phyloP scores from a whole-genome alignment of 2,113 vertebrate genomes.

The Pterocles orientalis region DNA sequence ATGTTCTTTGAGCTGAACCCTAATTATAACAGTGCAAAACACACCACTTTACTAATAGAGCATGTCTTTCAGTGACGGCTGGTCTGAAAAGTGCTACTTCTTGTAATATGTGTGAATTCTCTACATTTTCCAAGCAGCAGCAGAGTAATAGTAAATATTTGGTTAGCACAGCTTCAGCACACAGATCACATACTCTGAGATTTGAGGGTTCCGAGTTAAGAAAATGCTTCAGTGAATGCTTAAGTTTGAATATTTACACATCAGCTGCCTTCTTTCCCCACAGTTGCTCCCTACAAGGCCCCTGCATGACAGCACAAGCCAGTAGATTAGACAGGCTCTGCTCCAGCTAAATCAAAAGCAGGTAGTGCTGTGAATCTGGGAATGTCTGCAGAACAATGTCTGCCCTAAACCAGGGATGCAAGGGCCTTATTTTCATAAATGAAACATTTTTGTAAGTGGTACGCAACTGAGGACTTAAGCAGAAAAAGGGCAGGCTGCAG shows the following conservation, averaged over 20 bases:
- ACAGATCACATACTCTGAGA: background rate
- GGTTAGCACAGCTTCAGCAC: background rate
- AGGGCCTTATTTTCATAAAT: background rate
- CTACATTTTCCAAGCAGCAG: background rate
- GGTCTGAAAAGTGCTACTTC: background rate
- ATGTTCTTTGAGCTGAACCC: background rate
- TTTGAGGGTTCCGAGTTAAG: background rate
- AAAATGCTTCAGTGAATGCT: constrained; percentile 12
- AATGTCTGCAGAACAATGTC: background rate
- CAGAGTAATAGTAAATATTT: constrained; percentile 24
- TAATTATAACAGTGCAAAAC: constrained; percentile 16
- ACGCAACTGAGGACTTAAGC: background rate
- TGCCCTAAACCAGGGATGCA: background rate
- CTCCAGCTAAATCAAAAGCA: background rate
- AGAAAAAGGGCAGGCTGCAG: background rate
- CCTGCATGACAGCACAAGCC: background rate
- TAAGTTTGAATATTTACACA: background rate
- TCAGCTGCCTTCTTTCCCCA: background rate
- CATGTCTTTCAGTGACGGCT: background rate
- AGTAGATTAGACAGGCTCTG: background rate
- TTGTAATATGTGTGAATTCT: background rate
- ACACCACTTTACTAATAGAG: background rate
- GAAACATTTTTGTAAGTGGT: background rate
- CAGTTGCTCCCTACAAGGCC: background rate
- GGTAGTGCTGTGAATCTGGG: background rate